Evolutionary conservation across 2,113 vertebrate genomes (phyloP), one percentile per base, ranked within the genome.

Genomic region (Sinocyclocheilus maitianheensis): DNA sequence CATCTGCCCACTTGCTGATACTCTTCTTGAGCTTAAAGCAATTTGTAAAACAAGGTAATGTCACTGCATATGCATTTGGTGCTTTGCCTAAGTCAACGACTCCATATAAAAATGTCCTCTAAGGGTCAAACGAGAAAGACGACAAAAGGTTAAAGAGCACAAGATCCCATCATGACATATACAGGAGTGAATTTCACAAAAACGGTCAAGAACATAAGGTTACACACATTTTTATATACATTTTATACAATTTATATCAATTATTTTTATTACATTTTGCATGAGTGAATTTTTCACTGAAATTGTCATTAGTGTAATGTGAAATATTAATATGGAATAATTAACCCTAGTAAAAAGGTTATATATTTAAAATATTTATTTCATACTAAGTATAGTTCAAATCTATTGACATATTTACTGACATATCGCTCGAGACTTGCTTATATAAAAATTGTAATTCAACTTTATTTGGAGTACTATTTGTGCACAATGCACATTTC

Each of bases 71-170:
- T 18, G 26, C 37, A 65, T 71, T 86, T 86, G 87, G 87, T 86
- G 85, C 87, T 86, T 84, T 81, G 87, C 48, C 74, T 13, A 85
- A 84, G 84, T 89, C 82, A 81, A 85, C 79, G 16, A 81, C 81
- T 88, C 77, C 14, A 82, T 67, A 46, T 24, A 67, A 84, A 79
- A 55, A 82, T 69, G 72, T 40, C 69, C 34, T 11, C 12, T 3
- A 63, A 48, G 13, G n/a, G 18, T 11, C 22, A 81, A 81, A 81
- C 13, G 60, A 62, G 40, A n/a, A 65, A 65, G 13, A 81, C 79
- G 22, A 48, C 40, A 65, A 2, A 18, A 30, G 79, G 14, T 48
- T 12, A 80, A 81, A 48, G 11, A 46, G 78, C 60, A 81, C 79
- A 81, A 80, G 22, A 40, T 37, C 53, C 48, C 72, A 75, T 48